These are phyloP conservation scores for Sebastes iracundus DNA, from an alignment of 2,797 vertebrate genomes.

Conservation along the genomic window DNA sequence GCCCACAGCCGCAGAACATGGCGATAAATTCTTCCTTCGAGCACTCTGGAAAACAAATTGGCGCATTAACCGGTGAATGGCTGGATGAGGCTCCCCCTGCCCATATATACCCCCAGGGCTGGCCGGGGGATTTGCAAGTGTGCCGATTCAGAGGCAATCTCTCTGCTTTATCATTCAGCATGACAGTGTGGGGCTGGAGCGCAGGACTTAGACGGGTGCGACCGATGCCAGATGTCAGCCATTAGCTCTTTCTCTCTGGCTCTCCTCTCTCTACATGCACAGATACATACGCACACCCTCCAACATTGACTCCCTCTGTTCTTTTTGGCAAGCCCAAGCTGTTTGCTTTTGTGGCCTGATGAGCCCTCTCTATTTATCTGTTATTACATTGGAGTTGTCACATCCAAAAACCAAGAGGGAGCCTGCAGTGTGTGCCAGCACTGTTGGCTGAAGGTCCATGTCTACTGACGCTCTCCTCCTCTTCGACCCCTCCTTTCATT, in stretches of 20 bases:
- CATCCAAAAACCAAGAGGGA: conserved; percentile 79
- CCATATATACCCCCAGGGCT: conserved; percentile 85
- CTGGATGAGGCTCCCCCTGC: conserved; percentile 78
- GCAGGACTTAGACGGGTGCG: conserved; percentile 69
- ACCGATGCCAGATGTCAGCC: conserved; percentile 78
- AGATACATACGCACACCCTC: conserved; percentile 67
- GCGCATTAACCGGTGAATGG: conserved; percentile 86
- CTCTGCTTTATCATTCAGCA: conserved; percentile 89
- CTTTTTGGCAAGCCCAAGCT: conserved; percentile 81
- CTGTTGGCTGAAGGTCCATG: conserved; percentile 66
- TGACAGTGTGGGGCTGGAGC: conserved; percentile 78
- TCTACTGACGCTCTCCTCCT: conserved; percentile 45
- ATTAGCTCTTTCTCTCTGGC: conserved; percentile 70
- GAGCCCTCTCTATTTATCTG: conserved; percentile 83
- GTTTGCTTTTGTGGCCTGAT: conserved; percentile 83
- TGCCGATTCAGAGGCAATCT: conserved; percentile 87
- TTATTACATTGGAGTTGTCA: conserved; percentile 83
- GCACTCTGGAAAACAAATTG: conserved; percentile 86
- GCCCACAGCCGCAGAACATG: conserved; percentile 83
- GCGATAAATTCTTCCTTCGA: conserved; percentile 90
- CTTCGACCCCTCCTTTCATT: conserved; percentile 38
- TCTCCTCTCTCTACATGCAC: conserved; percentile 63
- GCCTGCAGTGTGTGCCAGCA: conserved; percentile 64
- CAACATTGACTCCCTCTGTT: conserved; percentile 76
- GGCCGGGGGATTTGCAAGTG: conserved; percentile 82